These are phyloP conservation scores for Cantharis rustica DNA, from an alignment of 2,888 invertebrate genomes.

Conservation along the genomic window DNA sequence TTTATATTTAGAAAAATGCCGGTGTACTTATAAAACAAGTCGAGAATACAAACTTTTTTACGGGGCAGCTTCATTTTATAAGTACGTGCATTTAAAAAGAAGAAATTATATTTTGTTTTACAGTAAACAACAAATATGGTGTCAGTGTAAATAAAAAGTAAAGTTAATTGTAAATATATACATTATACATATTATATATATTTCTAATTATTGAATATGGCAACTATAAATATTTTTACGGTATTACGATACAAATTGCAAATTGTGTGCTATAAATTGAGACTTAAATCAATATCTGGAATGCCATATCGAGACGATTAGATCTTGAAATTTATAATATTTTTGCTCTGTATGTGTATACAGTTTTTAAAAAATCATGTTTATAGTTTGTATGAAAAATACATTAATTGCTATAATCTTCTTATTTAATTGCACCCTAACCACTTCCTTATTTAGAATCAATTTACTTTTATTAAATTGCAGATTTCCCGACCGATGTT, in stretches of 20 bases:
- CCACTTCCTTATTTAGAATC: neutral
- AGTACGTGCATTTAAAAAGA: constrained; percentile 29
- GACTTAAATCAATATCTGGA: constrained; percentile 55
- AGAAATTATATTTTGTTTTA: constrained; percentile 35
- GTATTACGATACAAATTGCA: constrained; percentile 43
- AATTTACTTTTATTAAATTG: no score
- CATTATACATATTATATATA: constrained; percentile 40
- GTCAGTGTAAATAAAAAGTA: constrained; percentile 49
- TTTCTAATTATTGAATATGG: constrained; percentile 49
- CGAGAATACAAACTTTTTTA: neutral
- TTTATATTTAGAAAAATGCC: constrained; percentile 17
- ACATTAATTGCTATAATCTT: constrained; percentile 39
- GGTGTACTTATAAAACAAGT: neutral
- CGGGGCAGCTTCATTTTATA: constrained; percentile 6
- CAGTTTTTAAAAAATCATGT: constrained; percentile 79
- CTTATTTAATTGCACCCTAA: neutral
- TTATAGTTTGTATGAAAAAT: constrained; percentile 84
- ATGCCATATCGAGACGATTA: constrained; percentile 55
- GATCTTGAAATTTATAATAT: constrained; percentile 45
- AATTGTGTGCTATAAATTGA: constrained; percentile 52
- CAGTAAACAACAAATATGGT: constrained; percentile 38
- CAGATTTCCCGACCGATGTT: neutral
- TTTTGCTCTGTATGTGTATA: constrained; percentile 64
- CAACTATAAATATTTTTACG: constrained; percentile 54
- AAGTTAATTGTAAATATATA: constrained; percentile 34